A percentile compares a stretch with the other conserved stretches of the same genome.
Evolutionary conservation across 1,140 invertebrate species (phyloP).

Genomic region (Thrips palmi): DNA sequence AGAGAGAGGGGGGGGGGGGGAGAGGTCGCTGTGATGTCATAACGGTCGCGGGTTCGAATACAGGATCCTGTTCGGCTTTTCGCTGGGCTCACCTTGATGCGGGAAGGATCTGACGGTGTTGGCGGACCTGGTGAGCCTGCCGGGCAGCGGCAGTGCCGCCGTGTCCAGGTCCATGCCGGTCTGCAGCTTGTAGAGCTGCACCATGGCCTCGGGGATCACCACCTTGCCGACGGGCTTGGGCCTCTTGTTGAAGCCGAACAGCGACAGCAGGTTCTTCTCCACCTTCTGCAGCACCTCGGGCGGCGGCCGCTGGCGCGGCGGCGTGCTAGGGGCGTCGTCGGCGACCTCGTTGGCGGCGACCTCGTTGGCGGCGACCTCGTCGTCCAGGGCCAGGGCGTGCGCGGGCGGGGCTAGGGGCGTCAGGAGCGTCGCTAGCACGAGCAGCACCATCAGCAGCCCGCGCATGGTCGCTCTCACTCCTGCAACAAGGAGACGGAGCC

Average conservation of each 20-base stretch:
- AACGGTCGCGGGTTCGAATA: too few relatives aligned
- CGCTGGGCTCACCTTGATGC: constrained; percentile 53
- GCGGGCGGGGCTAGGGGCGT: constrained; percentile 23
- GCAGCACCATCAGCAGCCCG: constrained; percentile 27
- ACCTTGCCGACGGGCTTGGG: constrained; percentile 30
- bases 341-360: too few relatives aligned
- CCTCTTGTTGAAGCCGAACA: constrained; percentile 51
- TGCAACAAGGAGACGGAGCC: constrained; percentile 20
- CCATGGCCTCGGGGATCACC: constrained; percentile 56
- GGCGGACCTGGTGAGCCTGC: constrained; percentile 43
- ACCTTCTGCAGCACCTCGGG: constrained; percentile 7
- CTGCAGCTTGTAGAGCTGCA: constrained; percentile 51
- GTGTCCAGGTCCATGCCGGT: constrained; percentile 34
- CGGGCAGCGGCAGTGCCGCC: constrained; percentile 43
- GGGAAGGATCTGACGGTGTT: constrained; percentile 75
- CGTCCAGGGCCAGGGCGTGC: constrained; percentile 25
- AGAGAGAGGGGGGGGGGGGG: too few relatives aligned
- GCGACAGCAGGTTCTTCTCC: constrained; percentile 43
- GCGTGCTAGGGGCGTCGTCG: constrained; percentile 11
- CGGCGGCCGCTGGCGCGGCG: constrained; percentile 14
- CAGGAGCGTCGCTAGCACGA: constrained; percentile 26
- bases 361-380: too few relatives aligned
- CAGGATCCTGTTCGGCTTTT: too few relatives aligned
- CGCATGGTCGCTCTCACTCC: constrained; percentile 31
- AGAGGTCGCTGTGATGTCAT: too few relatives aligned